Evolutionary conservation across 92 coral and sea anemone genomes (phyloP).

Genomic region (Pocillopora grandis): DNA sequence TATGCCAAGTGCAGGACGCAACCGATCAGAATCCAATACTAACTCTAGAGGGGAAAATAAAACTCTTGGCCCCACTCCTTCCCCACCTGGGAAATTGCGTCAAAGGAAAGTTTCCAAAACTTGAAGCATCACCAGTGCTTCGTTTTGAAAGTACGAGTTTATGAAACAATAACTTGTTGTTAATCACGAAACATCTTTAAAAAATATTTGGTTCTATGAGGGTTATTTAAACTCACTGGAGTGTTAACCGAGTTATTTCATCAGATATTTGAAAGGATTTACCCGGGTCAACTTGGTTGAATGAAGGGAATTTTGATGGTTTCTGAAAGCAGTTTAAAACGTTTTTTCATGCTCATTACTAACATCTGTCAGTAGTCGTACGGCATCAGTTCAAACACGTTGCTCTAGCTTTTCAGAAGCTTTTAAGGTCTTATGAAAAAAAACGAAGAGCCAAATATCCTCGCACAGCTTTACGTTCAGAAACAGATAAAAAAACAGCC

Average conservation of each 20-base stretch:
- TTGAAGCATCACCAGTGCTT: not conserved
- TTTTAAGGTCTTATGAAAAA: too few relatives aligned
- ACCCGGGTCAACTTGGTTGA: too few relatives aligned
- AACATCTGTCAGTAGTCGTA: too few relatives aligned
- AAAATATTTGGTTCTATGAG: not conserved
- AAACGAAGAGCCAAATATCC: not conserved
- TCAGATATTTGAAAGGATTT: too few relatives aligned
- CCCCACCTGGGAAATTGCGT: slow-evolving; percentile 59
- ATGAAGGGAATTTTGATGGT: too few relatives aligned
- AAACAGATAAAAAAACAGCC: not conserved
- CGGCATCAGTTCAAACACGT: too few relatives aligned
- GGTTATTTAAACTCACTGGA: too few relatives aligned
- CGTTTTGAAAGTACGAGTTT: not conserved
- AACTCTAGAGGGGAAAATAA: slow-evolving; percentile 44
- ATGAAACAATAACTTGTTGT: not conserved
- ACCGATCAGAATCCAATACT: slow-evolving; percentile 57
- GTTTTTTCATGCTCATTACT: too few relatives aligned
- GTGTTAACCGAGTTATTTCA: not conserved
- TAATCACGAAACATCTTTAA: not conserved
- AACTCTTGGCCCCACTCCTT: slow-evolving; percentile 37
- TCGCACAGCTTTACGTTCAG: not conserved
- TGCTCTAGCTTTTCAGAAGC: too few relatives aligned
- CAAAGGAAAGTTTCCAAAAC: slow-evolving; percentile 31
- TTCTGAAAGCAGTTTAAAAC: too few relatives aligned
- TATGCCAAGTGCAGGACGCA: slow-evolving; percentile 64